These are phyloP conservation scores for Indri indri DNA, from an alignment of 2,113 vertebrate species.

Conservation along the genomic window DNA sequence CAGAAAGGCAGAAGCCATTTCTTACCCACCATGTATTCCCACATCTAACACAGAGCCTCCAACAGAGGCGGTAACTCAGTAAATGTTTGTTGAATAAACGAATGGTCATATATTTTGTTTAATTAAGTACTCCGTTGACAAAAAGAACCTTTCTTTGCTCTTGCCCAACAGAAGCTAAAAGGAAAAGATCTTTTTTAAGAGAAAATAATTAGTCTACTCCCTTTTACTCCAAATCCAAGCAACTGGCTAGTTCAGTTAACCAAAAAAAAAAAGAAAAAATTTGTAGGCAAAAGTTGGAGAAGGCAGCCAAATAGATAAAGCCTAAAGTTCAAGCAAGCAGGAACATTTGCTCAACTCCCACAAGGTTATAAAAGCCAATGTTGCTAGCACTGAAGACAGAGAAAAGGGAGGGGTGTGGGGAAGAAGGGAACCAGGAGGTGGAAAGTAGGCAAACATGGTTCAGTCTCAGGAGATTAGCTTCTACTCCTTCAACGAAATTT, in stretches of 20 bases:
- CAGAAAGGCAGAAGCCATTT: conserved; percentile 24
- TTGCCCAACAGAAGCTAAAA: conserved; percentile 39
- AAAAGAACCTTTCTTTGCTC: conserved; percentile 10
- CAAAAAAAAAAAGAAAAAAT: neutral
- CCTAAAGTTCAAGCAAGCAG: conserved; percentile 53
- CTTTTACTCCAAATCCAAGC: conserved; percentile 62
- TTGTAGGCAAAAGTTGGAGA: conserved; percentile 64
- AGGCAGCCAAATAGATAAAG: conserved; percentile 59
- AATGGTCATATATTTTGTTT: conserved; percentile 51
- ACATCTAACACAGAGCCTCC: neutral
- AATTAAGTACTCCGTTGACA: conserved; percentile 45
- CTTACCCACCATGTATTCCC: neutral
- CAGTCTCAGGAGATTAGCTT: neutral
- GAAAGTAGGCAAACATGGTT: neutral
- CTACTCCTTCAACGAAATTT: conserved; percentile 1
- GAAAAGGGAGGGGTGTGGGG: neutral
- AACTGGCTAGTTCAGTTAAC: conserved; percentile 62
- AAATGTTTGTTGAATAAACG: conserved; percentile 54
- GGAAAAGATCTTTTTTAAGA: conserved; percentile 61
- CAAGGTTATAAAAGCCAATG: conserved; percentile 63
- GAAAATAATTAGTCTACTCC: conserved; percentile 57
- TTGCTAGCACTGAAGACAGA: neutral
- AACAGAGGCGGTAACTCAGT: neutral
- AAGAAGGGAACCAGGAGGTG: neutral
- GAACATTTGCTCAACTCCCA: conserved; percentile 61